These are phyloP conservation scores for Drosophila nigromelanica DNA, from an alignment of 1,140 invertebrate genomes.

Conservation along the genomic window DNA sequence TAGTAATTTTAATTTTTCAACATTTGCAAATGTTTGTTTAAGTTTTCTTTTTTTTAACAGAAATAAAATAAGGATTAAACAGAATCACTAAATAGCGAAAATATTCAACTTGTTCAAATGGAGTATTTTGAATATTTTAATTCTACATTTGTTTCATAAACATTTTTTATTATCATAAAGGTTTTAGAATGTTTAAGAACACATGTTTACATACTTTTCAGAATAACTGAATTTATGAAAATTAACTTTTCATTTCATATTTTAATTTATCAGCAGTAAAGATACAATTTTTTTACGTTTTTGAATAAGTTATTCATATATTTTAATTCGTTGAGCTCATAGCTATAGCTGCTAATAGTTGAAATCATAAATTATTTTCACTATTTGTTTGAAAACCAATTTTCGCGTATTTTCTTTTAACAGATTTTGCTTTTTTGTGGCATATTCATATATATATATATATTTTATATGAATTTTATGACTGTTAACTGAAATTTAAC, in stretches of 20 bases:
- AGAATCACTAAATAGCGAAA: too few species aligned
- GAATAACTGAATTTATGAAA: background rate
- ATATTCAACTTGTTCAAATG: too few species aligned
- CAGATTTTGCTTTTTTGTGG: background rate
- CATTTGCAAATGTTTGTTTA: background rate
- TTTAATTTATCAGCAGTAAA: background rate
- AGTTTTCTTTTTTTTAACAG: background rate
- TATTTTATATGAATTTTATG: background rate
- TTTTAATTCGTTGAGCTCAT: conserved; percentile 6
- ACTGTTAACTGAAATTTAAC: conserved; percentile 5
- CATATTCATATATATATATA: background rate
- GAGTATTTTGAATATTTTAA: too few species aligned
- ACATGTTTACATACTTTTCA: background rate
- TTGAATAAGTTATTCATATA: background rate
- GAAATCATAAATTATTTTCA: conserved; percentile 33
- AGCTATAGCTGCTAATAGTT: conserved; percentile 31
- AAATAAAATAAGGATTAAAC: too few species aligned
- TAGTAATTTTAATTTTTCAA: background rate
- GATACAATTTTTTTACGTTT: background rate
- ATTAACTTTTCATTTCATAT: background rate
- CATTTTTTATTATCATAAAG: background rate
- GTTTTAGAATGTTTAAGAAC: too few species aligned
- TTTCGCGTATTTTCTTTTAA: background rate
- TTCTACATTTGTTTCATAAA: too few species aligned
- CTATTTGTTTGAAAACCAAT: background rate